A percentile compares a stretch with the other conserved stretches of the same genome.
Evolutionary conservation across 2,888 invertebrate genomes (phyloP).

Genomic region (Alviniconcha strummeri): DNA sequence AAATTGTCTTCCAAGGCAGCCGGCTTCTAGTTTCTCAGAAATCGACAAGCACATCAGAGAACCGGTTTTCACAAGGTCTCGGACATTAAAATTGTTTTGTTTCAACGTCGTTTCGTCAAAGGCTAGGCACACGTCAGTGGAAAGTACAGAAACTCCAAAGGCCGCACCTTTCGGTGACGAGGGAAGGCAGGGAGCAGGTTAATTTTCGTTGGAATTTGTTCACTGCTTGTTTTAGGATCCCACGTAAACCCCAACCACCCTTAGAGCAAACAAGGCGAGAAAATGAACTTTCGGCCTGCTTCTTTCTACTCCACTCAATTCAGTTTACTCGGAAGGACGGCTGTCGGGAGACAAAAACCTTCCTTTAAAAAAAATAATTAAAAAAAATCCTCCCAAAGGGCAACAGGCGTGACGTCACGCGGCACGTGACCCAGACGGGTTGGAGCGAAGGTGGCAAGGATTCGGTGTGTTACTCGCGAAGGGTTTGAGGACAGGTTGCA

Average conservation of each 20-base stretch:
- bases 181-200: background rate
- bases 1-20: too few relatives aligned
- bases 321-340: background rate
- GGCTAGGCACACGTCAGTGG: too few relatives aligned
- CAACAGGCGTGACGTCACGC: conserved; percentile 6
- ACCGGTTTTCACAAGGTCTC: too few relatives aligned
- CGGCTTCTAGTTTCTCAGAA: too few relatives aligned
- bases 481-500: background rate
- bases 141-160: background rate
- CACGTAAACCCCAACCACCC: conserved; percentile 34
- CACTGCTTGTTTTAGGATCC: conserved; percentile 40
- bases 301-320: background rate
- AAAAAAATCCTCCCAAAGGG: conserved; percentile 20
- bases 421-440: conserved; percentile 13
- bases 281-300: too few relatives aligned
- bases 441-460: conserved; percentile 12
- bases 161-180: conserved; percentile 13
- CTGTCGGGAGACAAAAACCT: background rate
- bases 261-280: conserved; percentile 35
- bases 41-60: too few relatives aligned
- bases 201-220: conserved; percentile 43
- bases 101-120: too few relatives aligned
- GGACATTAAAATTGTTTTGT: too few relatives aligned
- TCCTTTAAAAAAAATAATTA: background rate
- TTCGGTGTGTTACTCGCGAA: conserved; percentile 8